phyloP scores from a whole-genome alignment of 2,797 vertebrate genomes.

The Schizothorax lantsangensis region DNA sequence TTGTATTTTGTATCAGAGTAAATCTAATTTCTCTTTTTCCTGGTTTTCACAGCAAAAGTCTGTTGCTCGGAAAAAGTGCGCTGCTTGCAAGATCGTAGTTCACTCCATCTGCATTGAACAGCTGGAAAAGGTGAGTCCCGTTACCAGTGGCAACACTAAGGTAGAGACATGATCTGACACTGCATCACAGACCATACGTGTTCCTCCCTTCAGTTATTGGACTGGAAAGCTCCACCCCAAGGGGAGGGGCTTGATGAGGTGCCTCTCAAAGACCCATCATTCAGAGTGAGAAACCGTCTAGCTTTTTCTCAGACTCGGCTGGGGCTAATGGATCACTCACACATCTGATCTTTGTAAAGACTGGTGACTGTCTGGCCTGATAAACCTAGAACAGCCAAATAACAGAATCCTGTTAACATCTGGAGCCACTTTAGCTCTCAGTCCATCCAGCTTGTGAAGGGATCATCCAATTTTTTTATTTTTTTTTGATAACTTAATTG shows the following conservation, averaged over 20 bases:
- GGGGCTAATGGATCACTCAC: conserved; percentile 48
- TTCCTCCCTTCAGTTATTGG: conserved; percentile 71
- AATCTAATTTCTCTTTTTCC: not conserved
- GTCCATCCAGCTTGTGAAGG: conserved; percentile 27
- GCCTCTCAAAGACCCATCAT: conserved; percentile 71
- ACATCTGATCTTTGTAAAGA: conserved; percentile 29
- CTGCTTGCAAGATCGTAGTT: conserved; percentile 94
- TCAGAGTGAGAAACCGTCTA: conserved; percentile 74
- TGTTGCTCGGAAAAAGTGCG: conserved; percentile 89
- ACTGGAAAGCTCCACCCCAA: conserved; percentile 60
- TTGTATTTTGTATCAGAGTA: not conserved
- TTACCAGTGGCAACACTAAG: not conserved
- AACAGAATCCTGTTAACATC: conserved; percentile 20
- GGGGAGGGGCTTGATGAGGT: conserved; percentile 66
- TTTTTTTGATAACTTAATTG: not conserved
- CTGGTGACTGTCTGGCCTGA: conserved; percentile 44
- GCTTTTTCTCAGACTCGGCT: conserved; percentile 28
- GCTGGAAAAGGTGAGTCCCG: conserved; percentile 88
- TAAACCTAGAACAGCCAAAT: conserved; percentile 9
- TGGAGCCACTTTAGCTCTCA: conserved; percentile 10
- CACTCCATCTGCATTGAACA: conserved; percentile 92
- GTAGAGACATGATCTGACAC: conserved; percentile 17
- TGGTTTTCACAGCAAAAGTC: conserved; percentile 86
- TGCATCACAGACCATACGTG: conserved; percentile 54
- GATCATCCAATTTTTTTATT: not conserved